phyloP scores from a whole-genome alignment of 92 coral and sea anemone species.

The Isaurus tuberculatus region DNA sequence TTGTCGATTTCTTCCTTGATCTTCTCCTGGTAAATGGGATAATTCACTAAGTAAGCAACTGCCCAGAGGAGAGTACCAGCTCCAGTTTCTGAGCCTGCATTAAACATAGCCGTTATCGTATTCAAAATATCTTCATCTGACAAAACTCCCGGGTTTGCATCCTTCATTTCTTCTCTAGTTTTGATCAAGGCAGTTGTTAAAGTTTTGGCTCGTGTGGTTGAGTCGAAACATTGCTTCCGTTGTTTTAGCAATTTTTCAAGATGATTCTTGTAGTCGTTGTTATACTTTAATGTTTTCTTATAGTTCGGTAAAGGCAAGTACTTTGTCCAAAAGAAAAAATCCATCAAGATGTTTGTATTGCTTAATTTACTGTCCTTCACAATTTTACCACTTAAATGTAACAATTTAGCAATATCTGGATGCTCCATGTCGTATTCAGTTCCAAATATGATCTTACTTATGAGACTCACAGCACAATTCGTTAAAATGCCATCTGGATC shows the following conservation, averaged over 20 bases:
- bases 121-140: conserved; percentile 17
- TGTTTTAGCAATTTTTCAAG: not conserved
- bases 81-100: conserved; percentile 26
- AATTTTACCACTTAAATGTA: not conserved
- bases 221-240: not conserved
- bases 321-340: not conserved
- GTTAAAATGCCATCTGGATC: conserved; percentile 18
- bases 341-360: not conserved
- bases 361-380: not conserved
- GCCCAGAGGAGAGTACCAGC: conserved; percentile 24
- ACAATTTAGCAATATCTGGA: not conserved
- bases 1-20: conserved; percentile 11
- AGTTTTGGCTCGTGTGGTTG: not conserved
- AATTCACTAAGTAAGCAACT: conserved; percentile 4
- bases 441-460: conserved; percentile 15
- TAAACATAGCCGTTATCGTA: conserved; percentile 3
- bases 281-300: not conserved
- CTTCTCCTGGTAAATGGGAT: not conserved
- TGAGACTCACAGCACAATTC: not conserved
- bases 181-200: not conserved
- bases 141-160: not conserved
- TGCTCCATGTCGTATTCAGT: conserved; percentile 7
- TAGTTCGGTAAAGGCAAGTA: conserved; percentile 1
- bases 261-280: not conserved
- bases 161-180: not conserved